Base-by-base conservation (phyloP, 2,888 invertebrate genomes). In the Mechanitis mazaeus region DNA sequence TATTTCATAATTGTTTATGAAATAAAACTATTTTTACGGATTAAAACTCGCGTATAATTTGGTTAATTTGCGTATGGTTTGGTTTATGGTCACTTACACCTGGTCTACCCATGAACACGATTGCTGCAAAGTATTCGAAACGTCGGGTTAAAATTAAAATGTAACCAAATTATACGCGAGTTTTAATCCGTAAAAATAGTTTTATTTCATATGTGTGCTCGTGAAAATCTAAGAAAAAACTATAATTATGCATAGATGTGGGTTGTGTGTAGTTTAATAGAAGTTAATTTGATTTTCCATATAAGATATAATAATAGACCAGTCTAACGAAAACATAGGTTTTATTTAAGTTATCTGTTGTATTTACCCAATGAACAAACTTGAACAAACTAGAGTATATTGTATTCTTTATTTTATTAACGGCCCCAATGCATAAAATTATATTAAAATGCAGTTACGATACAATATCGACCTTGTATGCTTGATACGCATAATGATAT, bases 381-480 rank as follows among this genome's bases (percentile, higher is more conserved):
- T 33, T 12, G 33, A 4, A 35, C 53, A 45, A 33, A 53, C 55
- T 3, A 28, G 3, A 2, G 50, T 45, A 55, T 46, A 53, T 54
- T 20, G 20, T 20, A 38, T 62, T 64, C 55, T 60, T 60, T 58
- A 59, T 76, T 80, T 81, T 83, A 77, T 75, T 78, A 72, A 80
- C 81, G 83, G 75, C 84, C 85, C 78, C 83, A 79, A 83, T 83
- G 78, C 82, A 81, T 86, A 81, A 82, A 76, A 76, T 60, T 47
- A 77, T 78, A 73, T 78, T 80, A 78, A 80, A 69, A 68, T 80
- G 76, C 76, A 77, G 72, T 75, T 60, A 61, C 83, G 83, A 83
- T 82, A 87, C 75, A 68, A 62, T 72, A 69, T 66, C 73, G 79
- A 80, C 87, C 86, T 87, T 85, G 82, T 78, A 71, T 77, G 75